Conservation (phyloP, 2,888 invertebrate species). For the Diarsia dahlii region DNA sequence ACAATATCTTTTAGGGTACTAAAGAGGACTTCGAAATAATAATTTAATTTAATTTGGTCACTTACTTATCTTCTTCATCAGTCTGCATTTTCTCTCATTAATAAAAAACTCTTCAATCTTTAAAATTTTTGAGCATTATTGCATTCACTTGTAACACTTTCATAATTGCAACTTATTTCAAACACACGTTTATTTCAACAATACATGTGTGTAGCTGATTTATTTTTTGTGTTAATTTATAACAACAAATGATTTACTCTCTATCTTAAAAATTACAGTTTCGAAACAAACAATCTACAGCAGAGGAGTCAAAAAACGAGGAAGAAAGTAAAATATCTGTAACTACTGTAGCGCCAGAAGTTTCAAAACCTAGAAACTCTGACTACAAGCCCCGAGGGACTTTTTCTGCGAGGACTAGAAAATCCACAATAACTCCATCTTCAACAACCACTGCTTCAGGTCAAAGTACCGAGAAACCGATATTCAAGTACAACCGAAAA, state of each 20-base stretch:
- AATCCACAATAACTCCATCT: constrained; percentile 74
- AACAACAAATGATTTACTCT: background rate
- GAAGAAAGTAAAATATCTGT: constrained; percentile 68
- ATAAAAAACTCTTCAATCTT: background rate
- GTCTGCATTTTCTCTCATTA: background rate
- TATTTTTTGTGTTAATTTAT: background rate
- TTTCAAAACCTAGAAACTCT: constrained; percentile 69
- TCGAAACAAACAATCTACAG: constrained; percentile 77
- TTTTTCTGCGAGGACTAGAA: constrained; percentile 79
- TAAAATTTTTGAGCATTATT: background rate
- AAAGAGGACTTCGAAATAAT: constrained; percentile 3
- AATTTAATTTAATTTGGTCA: background rate
- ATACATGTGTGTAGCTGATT: constrained; percentile 8
- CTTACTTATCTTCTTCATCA: background rate
- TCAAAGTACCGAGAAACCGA: constrained; percentile 73
- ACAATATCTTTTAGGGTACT: constrained; percentile 48
- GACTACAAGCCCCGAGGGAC: constrained; percentile 79
- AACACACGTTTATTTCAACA: constrained; percentile 5
- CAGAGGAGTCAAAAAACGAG: constrained; percentile 72
- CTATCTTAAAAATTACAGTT: constrained; percentile 76
- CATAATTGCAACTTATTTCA: constrained; percentile 22
- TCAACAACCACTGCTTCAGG: constrained; percentile 65
- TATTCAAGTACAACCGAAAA: constrained; percentile 83
- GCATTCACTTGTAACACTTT: background rate
- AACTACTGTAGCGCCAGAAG: constrained; percentile 66